phyloP scores from a whole-genome alignment of 2,113 vertebrate species.

The Actenoides lindsayi region DNA sequence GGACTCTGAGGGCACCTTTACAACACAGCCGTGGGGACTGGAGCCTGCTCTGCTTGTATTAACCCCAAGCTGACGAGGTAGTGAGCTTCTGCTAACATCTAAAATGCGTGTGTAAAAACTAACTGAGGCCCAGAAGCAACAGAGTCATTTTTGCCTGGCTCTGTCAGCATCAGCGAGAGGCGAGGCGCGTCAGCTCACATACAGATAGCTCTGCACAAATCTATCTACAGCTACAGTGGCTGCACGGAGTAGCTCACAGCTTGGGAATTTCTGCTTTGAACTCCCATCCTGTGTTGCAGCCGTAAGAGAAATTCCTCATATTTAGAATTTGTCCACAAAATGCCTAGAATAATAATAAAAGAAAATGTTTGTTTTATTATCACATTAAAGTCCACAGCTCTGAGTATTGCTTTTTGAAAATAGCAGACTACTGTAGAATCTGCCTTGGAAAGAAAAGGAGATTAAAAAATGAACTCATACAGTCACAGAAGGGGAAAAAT shows the following conservation, averaged over 20 bases:
- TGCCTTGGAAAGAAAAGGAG: conserved; percentile 20
- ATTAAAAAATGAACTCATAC: conserved; percentile 14
- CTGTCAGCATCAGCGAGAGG: not conserved
- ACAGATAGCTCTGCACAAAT: not conserved
- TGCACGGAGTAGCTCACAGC: not conserved
- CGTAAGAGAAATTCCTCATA: not conserved
- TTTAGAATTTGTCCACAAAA: not conserved
- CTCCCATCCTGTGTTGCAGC: not conserved
- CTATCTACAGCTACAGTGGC: not conserved
- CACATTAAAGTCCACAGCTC: not conserved
- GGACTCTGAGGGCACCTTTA: not conserved
- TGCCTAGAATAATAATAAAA: not conserved
- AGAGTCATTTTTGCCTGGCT: not conserved
- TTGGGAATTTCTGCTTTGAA: not conserved
- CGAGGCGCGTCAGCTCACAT: not conserved
- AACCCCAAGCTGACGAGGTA: not conserved
- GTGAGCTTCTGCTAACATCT: not conserved
- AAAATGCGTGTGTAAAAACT: fast-evolving
- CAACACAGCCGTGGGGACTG: not conserved
- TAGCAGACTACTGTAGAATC: not conserved
- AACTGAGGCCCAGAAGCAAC: not conserved
- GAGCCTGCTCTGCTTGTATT: not conserved
- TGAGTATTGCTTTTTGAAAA: not conserved
- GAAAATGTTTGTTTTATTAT: not conserved
- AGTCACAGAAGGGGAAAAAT: not conserved